Base-by-base conservation (phyloP, 1,140 invertebrate species). In the Sarcophaga peregrina region DNA sequence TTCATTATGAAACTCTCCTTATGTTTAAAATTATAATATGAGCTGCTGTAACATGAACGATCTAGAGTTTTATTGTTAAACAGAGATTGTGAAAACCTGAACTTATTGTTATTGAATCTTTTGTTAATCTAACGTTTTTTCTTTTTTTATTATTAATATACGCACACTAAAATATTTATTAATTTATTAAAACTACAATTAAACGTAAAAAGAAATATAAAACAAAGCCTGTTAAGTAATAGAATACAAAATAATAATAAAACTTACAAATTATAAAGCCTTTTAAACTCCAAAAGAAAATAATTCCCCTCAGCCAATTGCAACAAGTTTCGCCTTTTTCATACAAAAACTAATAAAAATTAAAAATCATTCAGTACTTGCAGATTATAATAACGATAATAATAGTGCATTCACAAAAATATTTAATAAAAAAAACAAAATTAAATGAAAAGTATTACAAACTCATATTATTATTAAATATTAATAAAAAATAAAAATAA, bases 301-400 rank as follows among this genome's bases (percentile, higher is more conserved):
- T 37, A 37, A 37, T 37, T 25, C n/a, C n/a, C 62, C 62, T 9
- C 62, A 68, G 62, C 62, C 62, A 68, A 58, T 58, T 58, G 54
- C 54, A 13, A 68, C 62, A 68, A 68, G 8, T 25, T 68, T 68
- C 62, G 62, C 62, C 62, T 68, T 68, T 37, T 58, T 68, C 62
- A 68, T 68, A 58, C 54, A 58, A 58, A 58, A 58, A n/a, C 13
- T 13, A 10, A 58, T 4, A 15, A 58, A 58, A 58, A 37, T 37
- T 37, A 37, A 37, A 37, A 37, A 37, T 37, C 25, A 37, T 37
- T 37, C 25, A 37, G 25, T 37, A 37, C 25, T 37, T 37, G 25
- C 25, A 37, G 25, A 37, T 37, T 37, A 37, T 37, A 37, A 37
- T 37, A 37, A 37, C 25, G 25, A 37, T 37, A 37, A 37, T 37